Base-by-base conservation (phyloP, 1,140 invertebrate species). In the Daktulosphaira vitifoliae region DNA sequence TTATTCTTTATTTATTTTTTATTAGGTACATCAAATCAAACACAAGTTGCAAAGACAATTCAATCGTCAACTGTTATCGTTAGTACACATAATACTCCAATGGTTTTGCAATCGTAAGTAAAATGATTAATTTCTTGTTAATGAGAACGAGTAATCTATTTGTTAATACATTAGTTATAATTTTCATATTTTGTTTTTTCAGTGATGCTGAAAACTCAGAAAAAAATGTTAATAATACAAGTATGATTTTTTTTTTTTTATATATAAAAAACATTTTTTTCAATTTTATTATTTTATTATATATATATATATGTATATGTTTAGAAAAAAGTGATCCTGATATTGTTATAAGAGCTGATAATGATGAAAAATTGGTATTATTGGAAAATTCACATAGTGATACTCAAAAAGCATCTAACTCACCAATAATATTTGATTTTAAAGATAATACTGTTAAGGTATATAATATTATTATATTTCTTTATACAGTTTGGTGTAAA, bases 391-490 rank as follows among this genome's bases (percentile, higher is more conserved):
- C 56, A 48, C 56, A 62, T 7, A 46, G 33, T 23, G 13, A 2
- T 3, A 16, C 15, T 62, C 5, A 18, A 26, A 46, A 48, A 62
- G 25, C 26, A 46, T 26, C 44, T 13, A 11, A 25, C 29, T 62
- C 56, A n/a, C 56, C 56, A 18, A 62, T 62, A 9, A 62, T 62
- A 62, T 62, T 62, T 48, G 56, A 62, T 48, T 62, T 62, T 48
- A 62, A 46, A 48, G 56, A 62, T 22, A 39, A 62, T 15, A 62
- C 20, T 62, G 13, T 13, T 11, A 62, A 62, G 16, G 56, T 62
- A 1, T 13, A n/a, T 23, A 23, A 56, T 22, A 42, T 42, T 54
- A 7, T 53, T 38, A 22, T 38, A 7, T 23, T 16, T 56, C n/a
- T n/a, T n/a, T n/a, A n/a, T n/a, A n/a, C n/a, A n/a, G n/a, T n/a